Base-by-base conservation (phyloP, 1,140 invertebrate species). In the Archegozetes longisetosus region DNA sequence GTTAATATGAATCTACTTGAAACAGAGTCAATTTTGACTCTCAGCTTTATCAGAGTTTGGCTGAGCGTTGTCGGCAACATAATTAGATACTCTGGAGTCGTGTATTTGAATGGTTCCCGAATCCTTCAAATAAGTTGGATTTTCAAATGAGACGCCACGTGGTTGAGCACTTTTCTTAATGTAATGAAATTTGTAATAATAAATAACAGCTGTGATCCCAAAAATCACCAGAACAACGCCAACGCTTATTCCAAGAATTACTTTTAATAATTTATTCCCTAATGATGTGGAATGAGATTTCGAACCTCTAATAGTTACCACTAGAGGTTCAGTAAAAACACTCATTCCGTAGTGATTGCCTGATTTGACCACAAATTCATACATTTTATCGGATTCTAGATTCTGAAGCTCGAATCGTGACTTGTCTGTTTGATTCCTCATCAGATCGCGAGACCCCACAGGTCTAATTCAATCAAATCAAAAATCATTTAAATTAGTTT, bases 321-420 rank as follows among this genome's bases (percentile, higher is more conserved):
- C 76, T 61, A 86, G 74, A 13, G 84, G 80, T 55, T 80, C 77
- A 28, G 83, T 83, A 26, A 85, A 75, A n/a, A 80, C 78, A 56
- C 83, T 85, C 24, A 83, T 84, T 46, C 85, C 85, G 75, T 79
- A 78, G 64, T 80, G 78, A 72, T 88, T 88, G 51, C 83, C 84
- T 26, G 86, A 83, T 70, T 87, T 88, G 0, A 88, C 78, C 9
- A 85, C 82, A 58, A 83, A 79, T 69, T 88, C 85, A 69, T 88
- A 88, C n/a, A 76, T 75, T 22, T 80, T 76, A 62, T 83, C 83
- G 58, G 82, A 80, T 67, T 82, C 79, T 17, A 88, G 73, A 24
- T 80, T 79, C 25, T 75, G 76, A 24, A 88, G 77, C 58, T 76
- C 78, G 48, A 85, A 75, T 66, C 75, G 79, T 48, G 79, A 84